phyloP scores from a whole-genome alignment of 2,888 invertebrate species.

The Stomorhina lunata region DNA sequence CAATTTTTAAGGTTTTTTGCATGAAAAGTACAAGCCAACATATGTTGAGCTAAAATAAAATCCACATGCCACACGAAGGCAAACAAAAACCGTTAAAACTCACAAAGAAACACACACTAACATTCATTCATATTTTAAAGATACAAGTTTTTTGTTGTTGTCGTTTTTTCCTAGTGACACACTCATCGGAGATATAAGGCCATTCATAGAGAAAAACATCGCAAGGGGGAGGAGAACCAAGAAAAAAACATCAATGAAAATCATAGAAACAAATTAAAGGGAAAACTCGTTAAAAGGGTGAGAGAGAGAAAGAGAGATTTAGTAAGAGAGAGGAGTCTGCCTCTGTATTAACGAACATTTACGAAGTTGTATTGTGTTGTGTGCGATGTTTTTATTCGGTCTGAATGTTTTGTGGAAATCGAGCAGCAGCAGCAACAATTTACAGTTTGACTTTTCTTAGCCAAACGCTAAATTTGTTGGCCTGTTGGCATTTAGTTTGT shows the following conservation, averaged over 20 bases:
- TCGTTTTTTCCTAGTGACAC: background rate
- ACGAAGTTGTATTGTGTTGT: no score
- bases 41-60: constrained; percentile 14
- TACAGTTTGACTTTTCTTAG: constrained; percentile 20
- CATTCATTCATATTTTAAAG: constrained; percentile 2
- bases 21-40: background rate
- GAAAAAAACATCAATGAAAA: constrained; percentile 7
- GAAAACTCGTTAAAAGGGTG: no score
- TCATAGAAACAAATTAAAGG: constrained; percentile 9
- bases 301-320: no score
- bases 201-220: constrained; percentile 5
- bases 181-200: background rate
- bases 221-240: background rate
- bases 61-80: background rate
- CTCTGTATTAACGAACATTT: no score
- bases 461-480: constrained; percentile 29
- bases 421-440: constrained; percentile 6
- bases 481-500: constrained; percentile 56
- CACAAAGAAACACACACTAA: background rate
- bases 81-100: background rate
- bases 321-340: no score
- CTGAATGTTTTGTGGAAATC: background rate
- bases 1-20: background rate
- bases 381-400: constrained; percentile 50
- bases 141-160: background rate